Conservation (phyloP, 2,888 invertebrate genomes). For the Osmoderma eremita region DNA sequence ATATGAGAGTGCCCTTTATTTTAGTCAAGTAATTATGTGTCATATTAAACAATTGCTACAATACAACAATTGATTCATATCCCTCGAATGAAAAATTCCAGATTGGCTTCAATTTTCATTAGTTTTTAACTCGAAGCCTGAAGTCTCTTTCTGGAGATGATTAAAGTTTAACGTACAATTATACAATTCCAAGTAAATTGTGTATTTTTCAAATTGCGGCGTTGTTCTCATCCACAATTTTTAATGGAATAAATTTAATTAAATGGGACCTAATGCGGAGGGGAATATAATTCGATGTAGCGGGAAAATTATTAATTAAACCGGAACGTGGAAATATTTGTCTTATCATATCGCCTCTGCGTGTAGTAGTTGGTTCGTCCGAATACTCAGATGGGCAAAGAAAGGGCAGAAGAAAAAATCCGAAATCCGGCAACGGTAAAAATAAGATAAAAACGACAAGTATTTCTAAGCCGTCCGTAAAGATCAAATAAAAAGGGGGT, state of each 20-base stretch:
- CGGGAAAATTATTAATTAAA: slow-evolving; percentile 31
- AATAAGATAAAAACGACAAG: slow-evolving; percentile 33
- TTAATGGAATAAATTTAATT: slow-evolving; percentile 32
- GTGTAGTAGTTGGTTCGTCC: not conserved
- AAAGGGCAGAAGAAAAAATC: not conserved
- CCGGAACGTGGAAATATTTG: slow-evolving; percentile 28
- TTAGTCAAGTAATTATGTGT: no score
- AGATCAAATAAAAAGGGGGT: slow-evolving; percentile 31
- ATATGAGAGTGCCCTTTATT: no score
- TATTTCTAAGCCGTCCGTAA: slow-evolving; percentile 18
- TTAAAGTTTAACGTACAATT: no score
- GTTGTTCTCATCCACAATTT: not conserved
- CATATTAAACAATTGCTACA: no score
- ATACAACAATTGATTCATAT: no score
- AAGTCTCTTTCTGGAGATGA: no score
- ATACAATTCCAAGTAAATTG: no score
- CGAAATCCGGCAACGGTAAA: slow-evolving; percentile 10
- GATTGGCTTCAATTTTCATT: no score
- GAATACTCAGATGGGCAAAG: not conserved
- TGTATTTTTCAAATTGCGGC: no score
- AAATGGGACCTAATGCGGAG: slow-evolving; percentile 25
- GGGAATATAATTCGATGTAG: slow-evolving; percentile 2
- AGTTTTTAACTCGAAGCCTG: no score
- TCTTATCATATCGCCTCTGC: slow-evolving; percentile 19
- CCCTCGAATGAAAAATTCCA: no score